phyloP scores from a whole-genome alignment of 2,888 invertebrate species.

The Latheticus oryzae region DNA sequence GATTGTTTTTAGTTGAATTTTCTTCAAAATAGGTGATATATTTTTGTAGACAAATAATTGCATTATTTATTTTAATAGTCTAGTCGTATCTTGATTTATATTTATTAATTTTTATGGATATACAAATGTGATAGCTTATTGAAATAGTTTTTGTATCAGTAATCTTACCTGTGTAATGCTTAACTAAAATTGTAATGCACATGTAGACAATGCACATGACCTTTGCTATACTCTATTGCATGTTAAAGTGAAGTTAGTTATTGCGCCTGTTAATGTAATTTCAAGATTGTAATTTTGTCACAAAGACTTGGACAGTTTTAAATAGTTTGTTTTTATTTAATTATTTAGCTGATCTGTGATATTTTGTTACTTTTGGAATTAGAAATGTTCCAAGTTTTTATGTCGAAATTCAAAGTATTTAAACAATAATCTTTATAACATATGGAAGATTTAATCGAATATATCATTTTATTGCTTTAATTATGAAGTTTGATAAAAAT shows the following conservation, averaged over 20 bases:
- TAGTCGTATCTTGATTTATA: constrained; percentile 35
- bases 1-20: constrained; percentile 18
- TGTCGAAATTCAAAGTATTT: constrained; percentile 2
- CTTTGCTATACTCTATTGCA: too few relatives aligned
- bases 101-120: constrained; percentile 32
- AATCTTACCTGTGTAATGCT: constrained; percentile 43
- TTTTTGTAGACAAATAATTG: constrained; percentile 45
- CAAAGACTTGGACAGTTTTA: constrained; percentile 18
- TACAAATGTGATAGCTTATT: constrained; percentile 53
- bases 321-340: constrained; percentile 11
- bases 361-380: constrained; percentile 34
- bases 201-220: constrained; percentile 55
- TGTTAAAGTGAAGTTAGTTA: constrained; percentile 5
- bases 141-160: constrained; percentile 49
- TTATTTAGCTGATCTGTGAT: constrained; percentile 34
- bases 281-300: constrained; percentile 2
- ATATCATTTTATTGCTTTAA: too few relatives aligned
- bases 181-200: constrained; percentile 48
- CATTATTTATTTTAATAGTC: constrained; percentile 22
- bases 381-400: constrained; percentile 20
- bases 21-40: constrained; percentile 34
- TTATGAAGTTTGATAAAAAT: not conserved
- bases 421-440: constrained; percentile 12
- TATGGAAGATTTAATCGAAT: too few relatives aligned
- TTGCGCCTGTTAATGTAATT: constrained; percentile 15